Evolutionary conservation across 2,113 vertebrate species (phyloP).

Genomic region (Oxyura jamaicensis): DNA sequence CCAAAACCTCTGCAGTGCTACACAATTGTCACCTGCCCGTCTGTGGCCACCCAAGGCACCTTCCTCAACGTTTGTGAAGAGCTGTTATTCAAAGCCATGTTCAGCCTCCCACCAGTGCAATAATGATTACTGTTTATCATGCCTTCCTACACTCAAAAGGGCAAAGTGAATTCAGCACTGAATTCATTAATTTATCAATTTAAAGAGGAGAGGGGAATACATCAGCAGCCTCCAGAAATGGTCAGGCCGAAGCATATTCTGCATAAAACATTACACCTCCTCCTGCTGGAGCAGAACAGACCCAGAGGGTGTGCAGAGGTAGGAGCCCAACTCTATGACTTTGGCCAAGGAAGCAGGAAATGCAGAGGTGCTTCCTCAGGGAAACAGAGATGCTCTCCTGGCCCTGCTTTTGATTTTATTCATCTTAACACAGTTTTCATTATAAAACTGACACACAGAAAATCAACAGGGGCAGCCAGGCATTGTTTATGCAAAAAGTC

Average conservation of each 20-base stretch:
- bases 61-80: not conserved
- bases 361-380: not conserved
- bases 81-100: not conserved
- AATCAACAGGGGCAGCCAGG: rapidly evolving
- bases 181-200: constrained; percentile 29
- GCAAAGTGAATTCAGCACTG: constrained; percentile 15
- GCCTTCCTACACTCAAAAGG: not conserved
- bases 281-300: not conserved
- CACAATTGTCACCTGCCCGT: rapidly evolving
- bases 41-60: not conserved
- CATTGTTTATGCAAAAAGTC: not conserved
- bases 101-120: not conserved
- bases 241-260: not conserved
- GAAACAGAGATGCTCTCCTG: not conserved
- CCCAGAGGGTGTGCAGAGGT: not conserved
- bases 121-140: not conserved
- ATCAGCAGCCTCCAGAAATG: not conserved
- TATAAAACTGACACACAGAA: not conserved
- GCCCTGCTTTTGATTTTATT: not conserved
- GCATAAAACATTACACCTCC: not conserved
- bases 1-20: not conserved
- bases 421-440: not conserved
- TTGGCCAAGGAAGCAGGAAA: not conserved
- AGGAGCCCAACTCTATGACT: not conserved
- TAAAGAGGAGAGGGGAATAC: not conserved